phyloP scores from a whole-genome alignment of 2,888 invertebrate genomes.

The Lissonota sp. region DNA sequence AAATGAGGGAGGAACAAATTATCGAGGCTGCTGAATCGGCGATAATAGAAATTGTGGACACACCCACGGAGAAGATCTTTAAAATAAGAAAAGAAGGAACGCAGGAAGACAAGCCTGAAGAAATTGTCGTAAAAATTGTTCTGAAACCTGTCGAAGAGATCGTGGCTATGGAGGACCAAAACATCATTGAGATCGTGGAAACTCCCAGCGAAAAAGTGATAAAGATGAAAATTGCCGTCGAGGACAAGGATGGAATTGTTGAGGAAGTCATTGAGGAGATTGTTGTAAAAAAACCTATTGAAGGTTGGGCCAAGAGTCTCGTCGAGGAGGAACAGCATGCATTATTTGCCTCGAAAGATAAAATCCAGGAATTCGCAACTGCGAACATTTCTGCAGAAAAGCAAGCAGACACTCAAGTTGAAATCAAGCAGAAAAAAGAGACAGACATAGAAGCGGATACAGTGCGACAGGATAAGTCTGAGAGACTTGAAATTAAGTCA shows the following conservation, averaged over 20 bases:
- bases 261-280: constrained; percentile 58
- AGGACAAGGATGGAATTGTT: constrained; percentile 37
- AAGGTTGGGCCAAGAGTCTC: constrained; percentile 51
- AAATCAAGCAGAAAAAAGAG: constrained; percentile 62
- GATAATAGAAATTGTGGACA: constrained; percentile 55
- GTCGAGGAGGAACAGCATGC: constrained; percentile 53
- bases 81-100: constrained; percentile 56
- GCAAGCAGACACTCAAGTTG: constrained; percentile 57
- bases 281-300: constrained; percentile 57
- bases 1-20: constrained; percentile 25
- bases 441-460: constrained; percentile 48
- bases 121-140: constrained; percentile 50
- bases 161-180: constrained; percentile 43
- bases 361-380: constrained; percentile 65
- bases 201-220: constrained; percentile 48
- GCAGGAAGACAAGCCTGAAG: constrained; percentile 15
- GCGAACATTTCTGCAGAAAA: constrained; percentile 52
- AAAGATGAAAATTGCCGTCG: constrained; percentile 46
- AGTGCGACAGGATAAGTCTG: constrained; percentile 67
- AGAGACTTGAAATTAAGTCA: constrained; percentile 76
- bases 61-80: constrained; percentile 58
- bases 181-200: constrained; percentile 49
- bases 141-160: constrained; percentile 56
- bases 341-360: constrained; percentile 33
- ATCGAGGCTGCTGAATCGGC: constrained; percentile 32